A percentile compares a stretch with the other conserved stretches of the same genome.
Evolutionary conservation across 1,140 invertebrate genomes (phyloP).

Genomic region (Papilio aristodemus): DNA sequence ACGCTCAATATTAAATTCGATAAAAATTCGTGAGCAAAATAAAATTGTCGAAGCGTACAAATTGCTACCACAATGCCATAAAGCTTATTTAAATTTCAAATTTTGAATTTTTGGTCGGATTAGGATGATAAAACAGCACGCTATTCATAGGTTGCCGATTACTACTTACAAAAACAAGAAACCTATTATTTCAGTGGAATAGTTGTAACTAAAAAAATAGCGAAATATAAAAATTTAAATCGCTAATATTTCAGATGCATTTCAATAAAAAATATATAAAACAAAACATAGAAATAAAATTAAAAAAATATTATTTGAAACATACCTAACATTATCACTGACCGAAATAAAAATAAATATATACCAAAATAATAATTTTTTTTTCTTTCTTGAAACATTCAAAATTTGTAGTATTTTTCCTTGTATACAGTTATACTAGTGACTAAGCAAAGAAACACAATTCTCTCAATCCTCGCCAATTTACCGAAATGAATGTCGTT

Average conservation of each 20-base stretch:
- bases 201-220: too few species aligned
- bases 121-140: not conserved
- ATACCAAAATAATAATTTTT: not conserved
- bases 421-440: not conserved
- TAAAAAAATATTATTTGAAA: too few species aligned
- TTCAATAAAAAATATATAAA: too few species aligned
- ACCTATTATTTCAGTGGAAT: too few species aligned
- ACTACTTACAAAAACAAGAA: not conserved
- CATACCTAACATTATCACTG: too few species aligned
- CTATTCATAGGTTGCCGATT: not conserved
- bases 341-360: not conserved
- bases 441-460: not conserved
- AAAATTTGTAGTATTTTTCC: not conserved
- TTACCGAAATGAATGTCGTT: conserved; percentile 10
- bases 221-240: too few species aligned
- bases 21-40: conserved; percentile 5
- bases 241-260: too few species aligned
- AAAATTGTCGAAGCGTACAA: not conserved
- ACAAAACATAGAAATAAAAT: too few species aligned
- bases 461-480: not conserved
- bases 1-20: conserved; percentile 26
- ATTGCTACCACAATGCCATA: conserved; percentile 4
- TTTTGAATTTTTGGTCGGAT: not conserved
- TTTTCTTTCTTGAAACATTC: too few species aligned
- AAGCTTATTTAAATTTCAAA: conserved; percentile 15